Conservation (phyloP, 2,797 vertebrate species). For the Coccyzus lansbergi region DNA sequence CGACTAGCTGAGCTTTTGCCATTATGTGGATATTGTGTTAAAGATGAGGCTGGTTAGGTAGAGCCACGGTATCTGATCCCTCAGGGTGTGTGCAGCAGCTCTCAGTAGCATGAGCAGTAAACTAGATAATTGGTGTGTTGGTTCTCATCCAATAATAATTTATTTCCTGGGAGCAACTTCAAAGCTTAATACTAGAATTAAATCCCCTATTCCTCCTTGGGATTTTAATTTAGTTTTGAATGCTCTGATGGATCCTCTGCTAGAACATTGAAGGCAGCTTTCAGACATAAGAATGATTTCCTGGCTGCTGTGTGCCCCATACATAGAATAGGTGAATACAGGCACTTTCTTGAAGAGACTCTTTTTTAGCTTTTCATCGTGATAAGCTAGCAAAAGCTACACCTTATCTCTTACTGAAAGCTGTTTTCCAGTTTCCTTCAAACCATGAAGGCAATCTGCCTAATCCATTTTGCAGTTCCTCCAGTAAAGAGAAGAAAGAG, state of each 20-base stretch:
- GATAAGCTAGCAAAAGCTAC: slow-evolving; percentile 52
- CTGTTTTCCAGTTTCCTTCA: slow-evolving; percentile 36
- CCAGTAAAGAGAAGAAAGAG: slow-evolving; percentile 24
- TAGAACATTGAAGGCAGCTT: slow-evolving; percentile 38
- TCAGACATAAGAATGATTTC: slow-evolving; percentile 17
- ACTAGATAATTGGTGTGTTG: slow-evolving; percentile 69
- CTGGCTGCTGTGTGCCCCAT: background rate
- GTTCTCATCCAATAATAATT: slow-evolving; percentile 73
- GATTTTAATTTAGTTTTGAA: slow-evolving; percentile 72
- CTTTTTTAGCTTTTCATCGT: slow-evolving; percentile 1
- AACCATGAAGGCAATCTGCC: slow-evolving; percentile 46
- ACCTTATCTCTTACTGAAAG: slow-evolving; percentile 53
- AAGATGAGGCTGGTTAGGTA: slow-evolving; percentile 45
- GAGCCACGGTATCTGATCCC: background rate
- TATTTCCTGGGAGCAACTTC: slow-evolving; percentile 67
- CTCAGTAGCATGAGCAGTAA: slow-evolving; percentile 64
- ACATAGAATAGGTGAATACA: slow-evolving; percentile 25
- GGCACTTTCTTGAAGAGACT: background rate
- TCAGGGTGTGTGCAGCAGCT: slow-evolving; percentile 27
- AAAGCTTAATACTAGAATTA: slow-evolving; percentile 72
- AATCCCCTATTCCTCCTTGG: slow-evolving; percentile 60
- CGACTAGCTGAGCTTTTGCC: background rate
- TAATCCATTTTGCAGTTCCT: slow-evolving; percentile 51
- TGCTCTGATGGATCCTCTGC: slow-evolving; percentile 62
- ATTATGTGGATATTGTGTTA: background rate